Percentiles rank a stretch among this genome's conserved stretches.
phyloP scores from a whole-genome alignment of 2,888 invertebrate genomes.

The Oscheius sp. region DNA sequence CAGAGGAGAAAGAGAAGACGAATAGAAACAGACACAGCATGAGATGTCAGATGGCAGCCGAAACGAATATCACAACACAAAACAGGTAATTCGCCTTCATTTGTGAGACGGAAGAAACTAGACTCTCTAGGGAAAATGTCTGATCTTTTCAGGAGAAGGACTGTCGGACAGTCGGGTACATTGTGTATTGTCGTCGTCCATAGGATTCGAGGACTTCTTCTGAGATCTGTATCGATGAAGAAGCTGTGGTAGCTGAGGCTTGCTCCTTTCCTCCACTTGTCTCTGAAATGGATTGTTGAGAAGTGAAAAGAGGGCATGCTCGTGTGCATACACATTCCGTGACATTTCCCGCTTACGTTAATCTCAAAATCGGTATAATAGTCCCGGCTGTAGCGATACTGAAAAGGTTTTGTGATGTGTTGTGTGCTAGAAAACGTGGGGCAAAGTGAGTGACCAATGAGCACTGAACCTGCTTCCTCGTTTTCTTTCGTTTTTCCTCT shows the following conservation, averaged over 20 bases:
- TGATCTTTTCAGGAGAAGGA: conserved; percentile 20
- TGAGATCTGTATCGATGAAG: conserved; percentile 6
- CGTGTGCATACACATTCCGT: neutral
- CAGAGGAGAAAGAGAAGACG: neutral
- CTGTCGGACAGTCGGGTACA: conserved; percentile 28
- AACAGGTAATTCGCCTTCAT: conserved; percentile 14
- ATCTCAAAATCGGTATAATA: neutral
- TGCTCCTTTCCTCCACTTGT: conserved; percentile 18
- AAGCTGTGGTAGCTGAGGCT: conserved; percentile 28
- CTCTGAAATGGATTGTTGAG: neutral
- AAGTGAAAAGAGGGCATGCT: neutral
- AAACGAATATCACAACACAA: conserved; percentile 14
- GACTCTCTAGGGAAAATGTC: neutral
- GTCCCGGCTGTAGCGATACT: conserved; percentile 19
- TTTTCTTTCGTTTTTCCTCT: no score
- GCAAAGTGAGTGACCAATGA: no score
- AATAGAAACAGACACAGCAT: conserved; percentile 16
- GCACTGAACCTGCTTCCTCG: no score
- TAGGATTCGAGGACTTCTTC: conserved; percentile 1
- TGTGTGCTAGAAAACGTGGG: no score
- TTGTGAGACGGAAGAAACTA: neutral
- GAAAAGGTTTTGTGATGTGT: neutral
- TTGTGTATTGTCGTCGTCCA: conserved; percentile 24
- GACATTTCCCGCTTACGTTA: conserved; percentile 15
- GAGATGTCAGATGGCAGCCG: neutral